Evolutionary conservation across 2,113 vertebrate genomes (phyloP).

Genomic region (Calyptommatus sinebrachiatus): DNA sequence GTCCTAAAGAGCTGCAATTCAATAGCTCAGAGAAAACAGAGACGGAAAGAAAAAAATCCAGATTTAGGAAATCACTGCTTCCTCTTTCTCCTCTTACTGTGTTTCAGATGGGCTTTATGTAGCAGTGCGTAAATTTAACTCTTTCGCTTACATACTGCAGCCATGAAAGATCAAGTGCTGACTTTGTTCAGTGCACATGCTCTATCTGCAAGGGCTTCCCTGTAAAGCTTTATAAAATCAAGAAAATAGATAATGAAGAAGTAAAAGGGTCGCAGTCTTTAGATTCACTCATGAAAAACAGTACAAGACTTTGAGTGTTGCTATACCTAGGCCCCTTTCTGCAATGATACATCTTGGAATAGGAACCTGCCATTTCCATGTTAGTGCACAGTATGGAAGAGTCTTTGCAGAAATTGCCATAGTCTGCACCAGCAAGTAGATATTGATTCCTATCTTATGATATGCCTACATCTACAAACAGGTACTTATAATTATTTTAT

Average conservation of each 20-base stretch:
- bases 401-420: too few relatives aligned
- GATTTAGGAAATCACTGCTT: constrained; percentile 41
- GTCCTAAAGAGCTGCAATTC: constrained; percentile 45
- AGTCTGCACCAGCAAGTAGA: too few relatives aligned
- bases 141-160: constrained; percentile 24
- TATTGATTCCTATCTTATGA: too few relatives aligned
- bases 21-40: constrained; percentile 37
- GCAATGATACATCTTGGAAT: too few relatives aligned
- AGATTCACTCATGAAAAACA: neutral
- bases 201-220: constrained; percentile 5
- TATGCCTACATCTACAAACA: too few relatives aligned
- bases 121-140: constrained; percentile 41
- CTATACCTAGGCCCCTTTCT: neutral
- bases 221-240: constrained; percentile 6
- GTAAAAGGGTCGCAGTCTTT: neutral
- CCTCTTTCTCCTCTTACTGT: constrained; percentile 41
- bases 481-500: too few relatives aligned
- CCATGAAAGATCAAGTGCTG: constrained; percentile 13
- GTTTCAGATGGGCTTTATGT: constrained; percentile 36
- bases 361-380: too few relatives aligned
- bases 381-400: too few relatives aligned
- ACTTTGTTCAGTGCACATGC: constrained; percentile 12
- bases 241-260: neutral
- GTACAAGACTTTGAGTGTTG: neutral
- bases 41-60: constrained; percentile 46